Evolutionary conservation across 2,797 vertebrate genomes (phyloP), one percentile per base, ranked within the genome.

Genomic region (Pangasius djambal): DNA sequence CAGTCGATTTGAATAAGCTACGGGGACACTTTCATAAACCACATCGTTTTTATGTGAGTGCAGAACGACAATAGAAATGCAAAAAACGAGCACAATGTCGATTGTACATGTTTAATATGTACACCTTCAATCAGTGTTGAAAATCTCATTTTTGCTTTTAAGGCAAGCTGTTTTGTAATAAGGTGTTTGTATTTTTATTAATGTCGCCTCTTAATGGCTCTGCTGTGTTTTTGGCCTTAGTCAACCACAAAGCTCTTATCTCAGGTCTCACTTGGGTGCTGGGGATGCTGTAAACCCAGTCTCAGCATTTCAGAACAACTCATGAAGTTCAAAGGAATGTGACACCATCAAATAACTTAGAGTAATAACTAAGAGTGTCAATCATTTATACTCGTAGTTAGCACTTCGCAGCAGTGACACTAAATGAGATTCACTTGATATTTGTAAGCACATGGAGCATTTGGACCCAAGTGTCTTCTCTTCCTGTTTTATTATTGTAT

Each of bases 61-160:
- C 34, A 55, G 28, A 85, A 84, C 55, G 82, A 89, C n/a, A 79
- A 90, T 84, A 37, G 79, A 89, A 83, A 86, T 72, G 81, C 79
- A 84, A 69, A 87, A 6, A 59, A 59, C 6, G n/a, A 88, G 77
- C 91, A 92, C 90, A 91, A 83, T 88, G 86, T 92, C 88, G 89
- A 92, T 85, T 91, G 89, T 92, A 72, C 87, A 88, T 89, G 84
- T 89, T 89, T 90, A 79, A 79, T 89, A 89, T 83, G 85, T 87
- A 87, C 90, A 92, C 92, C 90, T 92, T 92, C 82, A 90, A 92
- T 93, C 93, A 93, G 92, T 94, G 91, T 94, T 94, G 89, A 89
- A 90, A 90, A 77, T 89, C 67, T 86, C 88, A 59, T 88, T 55
- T 90, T 78, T 89, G 65, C 52, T 89, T 90, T 92, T 91, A 89